Evolutionary conservation across 2,113 vertebrate genomes (phyloP).

Genomic region (Euleptes europaea): DNA sequence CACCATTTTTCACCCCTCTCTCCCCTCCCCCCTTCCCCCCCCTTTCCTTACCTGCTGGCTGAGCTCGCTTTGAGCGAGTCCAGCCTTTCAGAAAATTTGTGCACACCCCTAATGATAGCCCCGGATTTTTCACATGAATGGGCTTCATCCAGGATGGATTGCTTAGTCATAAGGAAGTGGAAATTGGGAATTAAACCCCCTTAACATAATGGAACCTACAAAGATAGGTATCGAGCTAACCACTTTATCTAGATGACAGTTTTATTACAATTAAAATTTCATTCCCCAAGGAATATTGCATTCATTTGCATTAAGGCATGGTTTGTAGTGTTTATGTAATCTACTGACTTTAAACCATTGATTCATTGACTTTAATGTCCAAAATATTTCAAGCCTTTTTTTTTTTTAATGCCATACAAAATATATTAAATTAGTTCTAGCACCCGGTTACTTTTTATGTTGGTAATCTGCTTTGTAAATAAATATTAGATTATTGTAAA

Average conservation of each 20-base stretch:
- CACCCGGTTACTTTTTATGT: not conserved
- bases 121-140: not conserved
- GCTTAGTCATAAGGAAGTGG: not conserved
- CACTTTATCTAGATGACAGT: slow-evolving; percentile 5
- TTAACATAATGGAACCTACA: not conserved
- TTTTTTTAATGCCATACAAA: not conserved
- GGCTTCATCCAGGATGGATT: not conserved
- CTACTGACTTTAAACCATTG: not conserved
- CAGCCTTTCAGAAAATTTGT: no score
- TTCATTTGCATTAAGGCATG: not conserved
- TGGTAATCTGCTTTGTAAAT: not conserved
- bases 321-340: not conserved
- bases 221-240: not conserved
- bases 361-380: not conserved
- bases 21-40: no score
- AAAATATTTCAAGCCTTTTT: not conserved
- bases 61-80: no score
- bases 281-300: not conserved
- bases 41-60: no score
- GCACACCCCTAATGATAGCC: no score
- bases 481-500: not conserved
- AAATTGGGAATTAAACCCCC: not conserved
- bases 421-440: not conserved
- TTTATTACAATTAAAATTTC: slow-evolving; percentile 10
- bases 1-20: no score